phyloP scores from a whole-genome alignment of 2,797 vertebrate species.

The Hypotaenidia philippensis region DNA sequence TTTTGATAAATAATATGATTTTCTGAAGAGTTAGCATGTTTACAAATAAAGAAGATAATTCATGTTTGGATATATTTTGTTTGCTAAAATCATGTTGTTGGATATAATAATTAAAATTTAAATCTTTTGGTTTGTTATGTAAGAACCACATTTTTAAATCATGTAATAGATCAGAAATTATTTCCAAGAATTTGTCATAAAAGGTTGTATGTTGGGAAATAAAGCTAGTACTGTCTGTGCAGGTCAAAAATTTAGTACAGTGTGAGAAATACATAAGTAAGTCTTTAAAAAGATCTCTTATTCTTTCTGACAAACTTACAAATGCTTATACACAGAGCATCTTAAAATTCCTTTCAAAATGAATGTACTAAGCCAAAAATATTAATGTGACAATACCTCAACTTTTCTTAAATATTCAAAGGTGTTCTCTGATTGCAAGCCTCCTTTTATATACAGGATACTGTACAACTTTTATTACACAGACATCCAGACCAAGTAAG shows the following conservation, averaged over 20 bases:
- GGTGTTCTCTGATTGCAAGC: neutral
- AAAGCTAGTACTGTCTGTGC: neutral
- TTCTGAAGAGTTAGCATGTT: neutral
- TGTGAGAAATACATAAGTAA: neutral
- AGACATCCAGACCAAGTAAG: neutral
- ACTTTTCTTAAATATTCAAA: neutral
- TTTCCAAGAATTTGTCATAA: neutral
- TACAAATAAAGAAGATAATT: neutral
- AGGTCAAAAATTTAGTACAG: neutral
- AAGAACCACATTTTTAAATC: neutral
- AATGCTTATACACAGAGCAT: accelerated
- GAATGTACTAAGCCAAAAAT: neutral
- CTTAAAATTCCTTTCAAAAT: neutral
- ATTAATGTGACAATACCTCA: neutral
- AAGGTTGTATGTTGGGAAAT: neutral
- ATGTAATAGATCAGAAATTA: neutral
- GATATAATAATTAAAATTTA: neutral
- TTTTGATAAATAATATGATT: neutral
- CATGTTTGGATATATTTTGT: neutral
- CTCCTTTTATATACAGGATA: neutral
- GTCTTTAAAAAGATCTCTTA: neutral
- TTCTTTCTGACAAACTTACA: neutral
- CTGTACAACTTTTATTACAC: neutral
- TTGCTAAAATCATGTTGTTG: neutral
- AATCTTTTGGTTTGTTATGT: neutral